Evolutionary conservation across 2,113 vertebrate species (phyloP), one percentile per base, ranked within the genome.

Genomic region (Carassius carassius): DNA sequence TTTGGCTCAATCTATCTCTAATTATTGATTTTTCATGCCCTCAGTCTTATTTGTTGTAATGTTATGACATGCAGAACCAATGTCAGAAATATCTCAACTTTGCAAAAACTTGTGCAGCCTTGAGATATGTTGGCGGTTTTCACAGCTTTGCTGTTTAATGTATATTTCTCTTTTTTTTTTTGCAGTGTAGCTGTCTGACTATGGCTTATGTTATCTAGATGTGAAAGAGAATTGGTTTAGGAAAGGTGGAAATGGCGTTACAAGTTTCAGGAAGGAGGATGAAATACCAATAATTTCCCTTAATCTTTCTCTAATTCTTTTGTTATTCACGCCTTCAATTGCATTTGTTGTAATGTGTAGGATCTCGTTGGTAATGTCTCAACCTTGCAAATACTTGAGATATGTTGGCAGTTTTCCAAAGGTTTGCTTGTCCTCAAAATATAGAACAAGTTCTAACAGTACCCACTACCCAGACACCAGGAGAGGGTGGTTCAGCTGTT

Each of bases 351-450:
- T 35, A 32, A 19, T 76, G 70, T 44, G 17, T 62, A n/a, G 11
- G 37, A 72, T n/a, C 21, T n/a, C n/a, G 2, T 47, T 74, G 41
- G n/a, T 14, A 47, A 74, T 74, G 70, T 47, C 37, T 16, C 21
- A n/a, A 49, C 41, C 37, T 44, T 49, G 72, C 21, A 25, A 49
- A 49, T 44, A 49, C 17, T 70, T 25, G 70, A 73, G 12, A 47
- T 73, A 23, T 47, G 5, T 47, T 74, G 41, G 41, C 41, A 0
- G 8, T 4, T 54, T 81, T 67, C 62, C n/a, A 32, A 23, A 67
- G 14, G 5, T 81, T 81, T 69, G 44, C 23, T 67, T 81, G 10
- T 69, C 23, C 44, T 51, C 23, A 10, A 63, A 51, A 65, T 80
- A 65, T 17, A 47, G n/a, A 54, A 7, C 47, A 12, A 32, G 35